Conservation (phyloP, 2,797 vertebrate species). For the Delichon dasypus region DNA sequence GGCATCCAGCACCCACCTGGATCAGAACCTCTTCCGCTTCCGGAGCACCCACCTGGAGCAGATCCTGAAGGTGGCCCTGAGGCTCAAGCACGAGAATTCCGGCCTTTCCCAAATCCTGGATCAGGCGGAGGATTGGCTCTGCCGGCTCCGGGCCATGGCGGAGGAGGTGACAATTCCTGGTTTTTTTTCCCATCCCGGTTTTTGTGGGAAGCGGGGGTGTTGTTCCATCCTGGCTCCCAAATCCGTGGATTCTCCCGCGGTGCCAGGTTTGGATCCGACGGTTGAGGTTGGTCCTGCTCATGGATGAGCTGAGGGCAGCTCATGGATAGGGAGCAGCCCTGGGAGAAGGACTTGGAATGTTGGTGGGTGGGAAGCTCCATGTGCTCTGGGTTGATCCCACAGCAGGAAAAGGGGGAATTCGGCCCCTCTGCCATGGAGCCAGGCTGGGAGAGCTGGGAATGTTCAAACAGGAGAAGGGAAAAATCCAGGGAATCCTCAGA, state of each 20-base stretch:
- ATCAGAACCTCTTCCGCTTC: conserved; percentile 80
- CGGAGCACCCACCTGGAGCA: conserved; percentile 83
- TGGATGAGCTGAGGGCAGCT: neutral
- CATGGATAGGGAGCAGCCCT: neutral
- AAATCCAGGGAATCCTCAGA: rapidly evolving
- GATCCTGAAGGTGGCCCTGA: conserved; percentile 78
- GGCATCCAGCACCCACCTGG: conserved; percentile 84
- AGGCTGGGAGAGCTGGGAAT: neutral
- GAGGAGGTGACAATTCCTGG: conserved; percentile 82
- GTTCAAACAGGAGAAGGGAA: neutral
- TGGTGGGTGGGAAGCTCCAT: rapidly evolving
- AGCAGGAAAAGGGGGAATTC: neutral
- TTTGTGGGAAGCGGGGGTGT: rapidly evolving
- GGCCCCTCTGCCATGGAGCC: too few relatives aligned
- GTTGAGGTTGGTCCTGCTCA: neutral
- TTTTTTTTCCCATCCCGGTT: rapidly evolving
- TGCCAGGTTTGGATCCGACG: rapidly evolving
- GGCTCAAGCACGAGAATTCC: conserved; percentile 78
- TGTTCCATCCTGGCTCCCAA: neutral
- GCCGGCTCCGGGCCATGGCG: conserved; percentile 63
- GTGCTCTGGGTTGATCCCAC: rapidly evolving
- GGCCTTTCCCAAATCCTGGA: conserved; percentile 78
- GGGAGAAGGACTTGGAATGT: neutral
- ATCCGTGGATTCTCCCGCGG: neutral
- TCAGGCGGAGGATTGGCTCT: conserved; percentile 89